phyloP scores from a whole-genome alignment of 92 coral and sea anemone species.

The Epizoanthus fatuus region DNA sequence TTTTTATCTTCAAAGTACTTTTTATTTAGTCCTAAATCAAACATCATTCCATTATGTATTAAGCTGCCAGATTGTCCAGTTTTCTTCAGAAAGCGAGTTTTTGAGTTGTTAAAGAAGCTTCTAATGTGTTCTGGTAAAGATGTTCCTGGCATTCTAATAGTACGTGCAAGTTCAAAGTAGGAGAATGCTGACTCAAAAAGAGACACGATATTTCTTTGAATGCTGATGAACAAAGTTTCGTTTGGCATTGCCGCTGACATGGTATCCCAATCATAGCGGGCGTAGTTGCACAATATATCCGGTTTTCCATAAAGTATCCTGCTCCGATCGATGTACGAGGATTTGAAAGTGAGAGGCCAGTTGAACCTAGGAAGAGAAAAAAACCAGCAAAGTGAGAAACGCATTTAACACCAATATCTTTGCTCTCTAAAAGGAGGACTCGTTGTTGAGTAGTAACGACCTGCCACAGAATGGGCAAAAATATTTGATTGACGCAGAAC shows the following conservation, averaged over 20 bases:
- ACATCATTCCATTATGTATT: constrained; percentile 50
- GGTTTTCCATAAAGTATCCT: constrained; percentile 12
- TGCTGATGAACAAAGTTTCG: constrained; percentile 41
- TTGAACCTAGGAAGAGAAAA: too few species aligned
- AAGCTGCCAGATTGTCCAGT: background rate
- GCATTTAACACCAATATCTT: too few species aligned
- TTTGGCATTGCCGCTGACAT: constrained; percentile 40
- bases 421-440: too few species aligned
- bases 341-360: background rate
- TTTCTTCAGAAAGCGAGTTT: background rate
- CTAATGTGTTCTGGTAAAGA: constrained; percentile 4
- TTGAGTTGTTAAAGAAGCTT: constrained; percentile 12
- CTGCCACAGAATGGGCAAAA: too few species aligned
- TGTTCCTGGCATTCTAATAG: constrained; percentile 25
- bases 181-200: constrained; percentile 42
- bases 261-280: constrained; percentile 41
- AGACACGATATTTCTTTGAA: constrained; percentile 29
- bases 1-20: constrained; percentile 8
- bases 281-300: constrained; percentile 52
- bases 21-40: constrained; percentile 52
- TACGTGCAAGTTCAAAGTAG: constrained; percentile 18
- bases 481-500: too few species aligned
- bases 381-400: too few species aligned
- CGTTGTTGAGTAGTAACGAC: too few species aligned
- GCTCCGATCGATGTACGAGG: background rate